A percentile compares a stretch with the other conserved stretches of the same genome.
Conservation (phyloP, 2,113 vertebrate genomes). For the Aldabrachelys gigantea region DNA sequence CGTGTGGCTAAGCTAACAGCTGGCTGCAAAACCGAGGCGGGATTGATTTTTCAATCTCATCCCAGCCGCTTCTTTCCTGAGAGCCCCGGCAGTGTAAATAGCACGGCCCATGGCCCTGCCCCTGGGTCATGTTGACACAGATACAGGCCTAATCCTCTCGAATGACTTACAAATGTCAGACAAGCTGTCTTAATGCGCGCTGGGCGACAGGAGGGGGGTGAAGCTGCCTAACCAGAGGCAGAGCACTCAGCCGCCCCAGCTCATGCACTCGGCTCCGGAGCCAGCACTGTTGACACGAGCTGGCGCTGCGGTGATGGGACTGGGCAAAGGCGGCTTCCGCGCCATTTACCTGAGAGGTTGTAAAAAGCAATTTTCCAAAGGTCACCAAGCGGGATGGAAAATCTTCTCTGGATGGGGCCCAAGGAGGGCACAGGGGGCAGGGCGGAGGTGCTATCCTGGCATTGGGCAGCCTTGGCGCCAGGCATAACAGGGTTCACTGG, state of each 20-base stretch:
- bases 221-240: background rate
- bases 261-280: background rate
- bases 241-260: background rate
- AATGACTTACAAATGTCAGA: background rate
- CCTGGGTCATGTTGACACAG: background rate
- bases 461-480: background rate
- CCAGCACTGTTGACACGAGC: background rate
- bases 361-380: slow-evolving; percentile 54
- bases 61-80: background rate
- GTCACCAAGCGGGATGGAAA: slow-evolving; percentile 5
- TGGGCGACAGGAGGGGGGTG: background rate
- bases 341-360: slow-evolving; percentile 19
- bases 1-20: background rate
- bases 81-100: background rate
- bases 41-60: background rate
- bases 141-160: background rate
- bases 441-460: background rate
- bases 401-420: background rate
- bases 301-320: background rate
- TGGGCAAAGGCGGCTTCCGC: background rate
- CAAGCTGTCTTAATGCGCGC: background rate
- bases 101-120: background rate
- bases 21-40: background rate
- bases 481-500: background rate
- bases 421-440: background rate